Conservation (phyloP, 92 coral and sea anemone species). For the Umimayanthus chanpuru region DNA sequence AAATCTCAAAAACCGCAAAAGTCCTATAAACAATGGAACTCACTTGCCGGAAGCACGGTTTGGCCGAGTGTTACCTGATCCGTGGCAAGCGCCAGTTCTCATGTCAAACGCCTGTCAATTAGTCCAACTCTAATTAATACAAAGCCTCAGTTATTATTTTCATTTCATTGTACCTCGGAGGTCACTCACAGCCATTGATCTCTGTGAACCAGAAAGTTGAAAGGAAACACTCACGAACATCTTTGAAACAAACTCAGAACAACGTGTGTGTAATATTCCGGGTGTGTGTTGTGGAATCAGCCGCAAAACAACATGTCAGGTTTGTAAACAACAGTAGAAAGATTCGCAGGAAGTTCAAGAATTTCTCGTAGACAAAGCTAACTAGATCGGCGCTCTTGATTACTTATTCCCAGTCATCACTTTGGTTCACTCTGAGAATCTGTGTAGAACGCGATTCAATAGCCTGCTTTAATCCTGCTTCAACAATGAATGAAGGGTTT, state of each 20-base stretch:
- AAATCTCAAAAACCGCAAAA: background rate
- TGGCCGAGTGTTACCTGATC: slow-evolving; percentile 33
- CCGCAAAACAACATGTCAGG: slow-evolving; percentile 16
- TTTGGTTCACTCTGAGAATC: slow-evolving; percentile 1
- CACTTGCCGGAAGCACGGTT: slow-evolving; percentile 40
- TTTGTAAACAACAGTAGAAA: slow-evolving; percentile 40
- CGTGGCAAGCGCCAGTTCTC: slow-evolving; percentile 25
- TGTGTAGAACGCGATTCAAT: background rate
- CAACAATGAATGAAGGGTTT: background rate
- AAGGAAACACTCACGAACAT: slow-evolving; percentile 24
- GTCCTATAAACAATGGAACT: slow-evolving; percentile 14
- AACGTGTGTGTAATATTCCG: background rate
- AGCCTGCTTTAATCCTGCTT: background rate
- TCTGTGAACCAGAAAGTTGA: slow-evolving; percentile 23
- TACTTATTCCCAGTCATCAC: background rate
- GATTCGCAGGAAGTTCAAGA: slow-evolving; percentile 48
- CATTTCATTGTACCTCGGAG: slow-evolving; percentile 41
- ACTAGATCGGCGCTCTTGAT: background rate
- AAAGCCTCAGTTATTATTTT: slow-evolving; percentile 42
- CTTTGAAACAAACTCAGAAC: background rate
- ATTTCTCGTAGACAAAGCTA: slow-evolving; percentile 35
- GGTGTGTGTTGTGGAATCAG: slow-evolving; percentile 10
- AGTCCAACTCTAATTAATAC: slow-evolving; percentile 34
- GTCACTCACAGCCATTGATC: slow-evolving; percentile 36
- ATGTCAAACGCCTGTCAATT: slow-evolving; percentile 50